Base-by-base conservation (phyloP, 35 echinoderm and acorn worm genomes). In the Apostichopus japonicus region DNA sequence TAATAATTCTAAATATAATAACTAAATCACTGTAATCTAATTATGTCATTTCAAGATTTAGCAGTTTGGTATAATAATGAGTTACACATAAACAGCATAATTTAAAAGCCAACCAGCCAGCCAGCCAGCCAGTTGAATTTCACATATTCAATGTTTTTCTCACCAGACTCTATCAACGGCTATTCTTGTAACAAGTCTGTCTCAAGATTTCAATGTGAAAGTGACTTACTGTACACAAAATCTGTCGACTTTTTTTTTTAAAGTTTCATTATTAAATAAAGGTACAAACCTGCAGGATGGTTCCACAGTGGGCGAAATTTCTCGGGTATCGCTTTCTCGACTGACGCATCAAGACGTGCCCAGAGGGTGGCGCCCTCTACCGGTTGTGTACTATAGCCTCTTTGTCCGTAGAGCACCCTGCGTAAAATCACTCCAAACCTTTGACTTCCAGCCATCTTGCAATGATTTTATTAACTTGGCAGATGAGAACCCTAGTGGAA, bases 331-430 rank as follows among this genome's bases (percentile, higher is more conserved):
- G 86, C 63, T 33, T 33, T 87, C 86, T 87, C 86, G n/a, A 87
- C 22, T 17, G 86, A 87, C 0, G 86, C 86, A 87, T 87, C 86
- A 6, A 87, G n/a, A 11, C 86, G 57, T 27, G 55, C 56, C 86
- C 86, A 71, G 11, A 87, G 56, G 57, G 86, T 67, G 13, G 21
- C 56, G 4, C 86, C 86, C 21, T 62, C 86, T 10, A 56, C 54
- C 15, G 86, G 86, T 56, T 87, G 86, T 57, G 86, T 65, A n/a
- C 86, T 87, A 21, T 87, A 87, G 56, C 86, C 86, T 87, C 86
- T 62, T 56, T 87, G 86, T 24, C 86, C 86, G 51, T 87, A 87
- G 16, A 87, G 86, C 23, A 87, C 57, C 56, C 63, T 87, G 6
- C 86, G 86, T 24, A 87, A 21, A 9, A 87, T 57, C 53, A 87